These are phyloP conservation scores for Calliopsis andreniformis DNA, from an alignment of 1,140 invertebrate genomes.

Conservation along the genomic window DNA sequence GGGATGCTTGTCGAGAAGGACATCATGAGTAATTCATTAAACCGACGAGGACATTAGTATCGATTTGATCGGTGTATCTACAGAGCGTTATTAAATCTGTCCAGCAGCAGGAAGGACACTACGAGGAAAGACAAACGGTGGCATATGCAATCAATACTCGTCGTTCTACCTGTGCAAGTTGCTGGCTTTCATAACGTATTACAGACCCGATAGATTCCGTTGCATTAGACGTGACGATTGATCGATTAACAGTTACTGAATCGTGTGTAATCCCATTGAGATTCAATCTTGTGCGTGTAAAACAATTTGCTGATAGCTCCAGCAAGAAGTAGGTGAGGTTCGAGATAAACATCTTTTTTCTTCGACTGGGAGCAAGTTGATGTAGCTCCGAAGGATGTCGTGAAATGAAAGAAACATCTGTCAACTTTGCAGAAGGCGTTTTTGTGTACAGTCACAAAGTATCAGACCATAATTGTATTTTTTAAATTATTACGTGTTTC, in stretches of 20 bases:
- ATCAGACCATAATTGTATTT: too few species aligned
- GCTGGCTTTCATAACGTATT: background rate
- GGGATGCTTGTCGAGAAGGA: background rate
- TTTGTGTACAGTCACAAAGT: too few species aligned
- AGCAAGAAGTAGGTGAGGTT: too few species aligned
- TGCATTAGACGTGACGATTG: background rate
- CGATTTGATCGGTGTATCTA: slow-evolving; percentile 27
- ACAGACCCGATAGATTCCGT: background rate
- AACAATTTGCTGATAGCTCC: background rate
- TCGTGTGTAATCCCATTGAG: background rate
- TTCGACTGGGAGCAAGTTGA: too few species aligned
- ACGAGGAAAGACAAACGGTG: slow-evolving; percentile 26
- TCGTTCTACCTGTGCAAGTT: background rate
- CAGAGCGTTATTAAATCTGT: slow-evolving; percentile 31
- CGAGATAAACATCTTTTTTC: too few species aligned
- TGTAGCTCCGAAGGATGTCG: too few species aligned
- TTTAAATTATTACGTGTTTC: too few species aligned
- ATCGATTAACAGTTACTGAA: background rate
- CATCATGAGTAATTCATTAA: background rate
- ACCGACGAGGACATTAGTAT: background rate
- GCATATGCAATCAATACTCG: slow-evolving; percentile 5
- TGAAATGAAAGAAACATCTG: too few species aligned
- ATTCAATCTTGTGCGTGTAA: background rate
- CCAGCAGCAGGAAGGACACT: background rate
- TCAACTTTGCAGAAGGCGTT: too few species aligned